These are phyloP conservation scores for Drosophila grimshawi DNA, from an alignment of 1,140 invertebrate genomes.

Conservation along the genomic window DNA sequence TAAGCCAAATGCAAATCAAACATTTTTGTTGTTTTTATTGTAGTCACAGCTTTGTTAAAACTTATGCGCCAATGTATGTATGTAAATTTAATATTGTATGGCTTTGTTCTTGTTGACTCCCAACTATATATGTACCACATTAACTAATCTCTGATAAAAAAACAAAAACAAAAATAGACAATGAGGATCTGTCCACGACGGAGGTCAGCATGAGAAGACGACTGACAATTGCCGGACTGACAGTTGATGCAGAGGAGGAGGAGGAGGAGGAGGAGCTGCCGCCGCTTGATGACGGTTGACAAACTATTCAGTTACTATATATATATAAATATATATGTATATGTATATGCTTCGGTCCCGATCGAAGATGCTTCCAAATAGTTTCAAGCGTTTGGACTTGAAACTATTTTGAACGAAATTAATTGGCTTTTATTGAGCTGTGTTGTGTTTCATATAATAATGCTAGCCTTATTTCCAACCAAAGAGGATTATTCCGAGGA, in stretches of 20 bases:
- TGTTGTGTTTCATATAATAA: constrained; percentile 40
- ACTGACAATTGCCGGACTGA: constrained; percentile 80
- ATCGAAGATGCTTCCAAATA: constrained; percentile 55
- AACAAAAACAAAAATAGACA: constrained; percentile 35
- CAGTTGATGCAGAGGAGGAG: constrained; percentile 69
- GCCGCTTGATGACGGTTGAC: constrained; percentile 77
- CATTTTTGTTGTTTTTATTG: constrained; percentile 60
- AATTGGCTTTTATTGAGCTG: constrained; percentile 13
- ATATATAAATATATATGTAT: neutral
- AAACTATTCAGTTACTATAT: constrained; percentile 16
- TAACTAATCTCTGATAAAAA: constrained; percentile 46
- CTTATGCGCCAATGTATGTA: constrained; percentile 80
- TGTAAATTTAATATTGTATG: constrained; percentile 64
- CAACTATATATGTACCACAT: constrained; percentile 24
- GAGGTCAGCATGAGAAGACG: constrained; percentile 73
- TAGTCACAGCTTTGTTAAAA: constrained; percentile 76
- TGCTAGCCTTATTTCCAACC: constrained; percentile 26
- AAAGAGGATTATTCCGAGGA: constrained; percentile 75
- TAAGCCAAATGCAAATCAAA: constrained; percentile 37
- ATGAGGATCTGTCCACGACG: constrained; percentile 59
- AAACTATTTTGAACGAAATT: constrained; percentile 33
- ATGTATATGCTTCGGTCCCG: constrained; percentile 41
- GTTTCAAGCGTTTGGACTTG: constrained; percentile 20
- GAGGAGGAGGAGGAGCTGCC: constrained; percentile 60
- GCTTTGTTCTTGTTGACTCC: constrained; percentile 58